Conservation (phyloP, 2,888 invertebrate genomes). For the Cantharis flavilabris region DNA sequence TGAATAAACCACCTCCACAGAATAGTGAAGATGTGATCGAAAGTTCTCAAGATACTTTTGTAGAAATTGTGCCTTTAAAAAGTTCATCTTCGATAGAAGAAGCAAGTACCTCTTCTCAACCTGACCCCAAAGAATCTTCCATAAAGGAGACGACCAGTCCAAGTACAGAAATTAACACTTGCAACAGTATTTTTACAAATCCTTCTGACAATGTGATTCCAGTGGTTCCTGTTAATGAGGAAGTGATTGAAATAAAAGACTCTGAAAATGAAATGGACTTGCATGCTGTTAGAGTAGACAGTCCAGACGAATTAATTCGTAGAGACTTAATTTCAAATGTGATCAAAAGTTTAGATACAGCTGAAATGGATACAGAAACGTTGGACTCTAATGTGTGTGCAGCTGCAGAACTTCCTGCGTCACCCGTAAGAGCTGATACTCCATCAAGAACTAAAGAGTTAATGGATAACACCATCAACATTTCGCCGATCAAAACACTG, state of each 20-base stretch:
- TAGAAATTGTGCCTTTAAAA: not conserved
- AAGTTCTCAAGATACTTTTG: slow-evolving; percentile 23
- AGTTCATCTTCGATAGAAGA: not conserved
- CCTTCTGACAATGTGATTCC: not conserved
- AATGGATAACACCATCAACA: slow-evolving; percentile 38
- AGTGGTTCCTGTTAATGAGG: not conserved
- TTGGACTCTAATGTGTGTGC: not conserved
- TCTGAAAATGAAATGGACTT: slow-evolving; percentile 14
- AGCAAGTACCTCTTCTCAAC: not conserved
- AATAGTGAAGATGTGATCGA: slow-evolving; percentile 28
- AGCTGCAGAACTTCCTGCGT: slow-evolving; percentile 35
- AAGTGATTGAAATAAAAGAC: not conserved
- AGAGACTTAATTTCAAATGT: slow-evolving; percentile 30
- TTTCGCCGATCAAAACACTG: slow-evolving; percentile 1
- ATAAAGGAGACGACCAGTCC: not conserved
- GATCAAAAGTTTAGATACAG: slow-evolving; percentile 39
- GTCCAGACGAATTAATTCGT: slow-evolving; percentile 20
- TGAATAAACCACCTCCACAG: not conserved
- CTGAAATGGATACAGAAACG: slow-evolving; percentile 44
- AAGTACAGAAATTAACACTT: not conserved
- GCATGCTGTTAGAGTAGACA: slow-evolving; percentile 17
- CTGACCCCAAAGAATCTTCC: not conserved
- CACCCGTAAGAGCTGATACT: slow-evolving; percentile 47
- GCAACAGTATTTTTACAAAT: not conserved
- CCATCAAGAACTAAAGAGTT: slow-evolving; percentile 52